A percentile compares a stretch with the other conserved stretches of the same genome.
Evolutionary conservation across 1,140 invertebrate species (phyloP).

Genomic region (Lycorma delicatula): DNA sequence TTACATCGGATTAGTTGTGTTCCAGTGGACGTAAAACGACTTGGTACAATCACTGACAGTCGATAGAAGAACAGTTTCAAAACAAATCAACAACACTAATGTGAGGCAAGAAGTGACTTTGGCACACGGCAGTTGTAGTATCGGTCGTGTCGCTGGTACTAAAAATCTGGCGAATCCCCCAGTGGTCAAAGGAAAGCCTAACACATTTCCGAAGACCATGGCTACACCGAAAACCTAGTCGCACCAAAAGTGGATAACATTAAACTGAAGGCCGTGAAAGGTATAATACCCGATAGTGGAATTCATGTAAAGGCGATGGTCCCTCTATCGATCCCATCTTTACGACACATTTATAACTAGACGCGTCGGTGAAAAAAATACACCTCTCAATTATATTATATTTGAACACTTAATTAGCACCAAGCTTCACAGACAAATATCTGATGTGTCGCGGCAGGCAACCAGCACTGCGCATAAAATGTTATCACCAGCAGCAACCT

Average conservation of each 20-base stretch:
- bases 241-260: neutral
- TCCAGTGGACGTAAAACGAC: constrained; percentile 77
- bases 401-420: neutral
- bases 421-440: neutral
- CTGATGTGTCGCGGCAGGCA: neutral
- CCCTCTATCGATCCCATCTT: constrained; percentile 19
- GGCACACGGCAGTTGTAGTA: constrained; percentile 29
- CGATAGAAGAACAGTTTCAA: constrained; percentile 65
- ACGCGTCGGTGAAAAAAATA: no score
- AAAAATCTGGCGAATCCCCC: constrained; percentile 13
- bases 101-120: constrained; percentile 51
- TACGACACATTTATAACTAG: neutral
- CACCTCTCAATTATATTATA: neutral
- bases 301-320: constrained; percentile 11
- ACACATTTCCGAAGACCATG: constrained; percentile 17
- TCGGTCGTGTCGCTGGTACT: constrained; percentile 18
- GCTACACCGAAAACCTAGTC: neutral
- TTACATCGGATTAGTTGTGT: constrained; percentile 73
- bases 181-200: constrained; percentile 12
- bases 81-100: constrained; percentile 61
- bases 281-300: constrained; percentile 1
- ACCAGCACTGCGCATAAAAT: constrained; percentile 2
- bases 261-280: neutral
- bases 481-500: no score
- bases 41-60: constrained; percentile 69